Conservation (phyloP, 2,888 invertebrate species). For the Nebria brevicollis region DNA sequence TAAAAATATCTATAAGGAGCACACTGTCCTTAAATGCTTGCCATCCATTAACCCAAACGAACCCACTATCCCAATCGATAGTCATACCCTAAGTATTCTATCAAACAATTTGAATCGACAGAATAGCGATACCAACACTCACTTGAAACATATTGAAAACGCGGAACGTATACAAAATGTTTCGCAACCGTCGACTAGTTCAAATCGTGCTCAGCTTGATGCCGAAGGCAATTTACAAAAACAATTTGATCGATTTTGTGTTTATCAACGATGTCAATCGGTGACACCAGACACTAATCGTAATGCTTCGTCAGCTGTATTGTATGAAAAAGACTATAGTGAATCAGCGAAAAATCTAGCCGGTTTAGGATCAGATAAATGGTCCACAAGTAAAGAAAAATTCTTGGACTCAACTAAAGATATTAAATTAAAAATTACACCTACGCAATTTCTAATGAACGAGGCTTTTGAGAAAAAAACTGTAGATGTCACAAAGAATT, state of each 20-base stretch:
- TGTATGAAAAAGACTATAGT: slow-evolving; percentile 54
- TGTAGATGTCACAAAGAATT: slow-evolving; percentile 53
- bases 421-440: slow-evolving; percentile 26
- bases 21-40: slow-evolving; percentile 18
- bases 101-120: slow-evolving; percentile 35
- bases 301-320: slow-evolving; percentile 26
- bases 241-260: slow-evolving; percentile 16
- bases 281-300: slow-evolving; percentile 6
- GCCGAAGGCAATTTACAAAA: slow-evolving; percentile 16
- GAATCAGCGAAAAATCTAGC: slow-evolving; percentile 53
- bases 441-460: slow-evolving; percentile 41
- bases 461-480: slow-evolving; percentile 51
- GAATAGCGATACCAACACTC: not conserved
- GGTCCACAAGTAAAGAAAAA: slow-evolving; percentile 58
- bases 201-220: slow-evolving; percentile 20
- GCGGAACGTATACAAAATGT: slow-evolving; percentile 34
- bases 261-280: slow-evolving; percentile 31
- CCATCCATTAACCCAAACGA: slow-evolving; percentile 21
- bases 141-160: slow-evolving; percentile 41
- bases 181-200: slow-evolving; percentile 9
- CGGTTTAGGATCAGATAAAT: slow-evolving; percentile 55
- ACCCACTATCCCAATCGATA: slow-evolving; percentile 5
- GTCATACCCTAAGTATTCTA: slow-evolving; percentile 17
- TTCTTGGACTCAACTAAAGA: slow-evolving; percentile 55
- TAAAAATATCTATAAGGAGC: slow-evolving; percentile 34